phyloP scores from a whole-genome alignment of 2,113 vertebrate genomes.

The Corvus cornix region DNA sequence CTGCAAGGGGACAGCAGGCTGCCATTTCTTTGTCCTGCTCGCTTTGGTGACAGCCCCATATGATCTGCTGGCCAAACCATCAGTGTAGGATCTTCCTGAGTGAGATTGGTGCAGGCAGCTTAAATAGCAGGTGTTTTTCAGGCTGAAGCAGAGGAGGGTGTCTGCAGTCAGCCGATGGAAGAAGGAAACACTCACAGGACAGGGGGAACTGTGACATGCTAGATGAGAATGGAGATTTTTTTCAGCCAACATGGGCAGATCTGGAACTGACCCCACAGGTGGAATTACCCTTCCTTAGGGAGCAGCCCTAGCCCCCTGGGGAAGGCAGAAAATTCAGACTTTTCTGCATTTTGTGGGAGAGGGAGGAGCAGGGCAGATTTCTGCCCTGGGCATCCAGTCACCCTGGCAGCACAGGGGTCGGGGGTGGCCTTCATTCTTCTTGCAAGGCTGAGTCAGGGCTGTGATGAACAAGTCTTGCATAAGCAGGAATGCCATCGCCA shows the following conservation, averaged over 20 bases:
- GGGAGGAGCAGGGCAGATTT: constrained; percentile 17
- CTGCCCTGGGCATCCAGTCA: background rate
- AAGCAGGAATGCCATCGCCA: constrained; percentile 40
- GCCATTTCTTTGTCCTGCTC: background rate
- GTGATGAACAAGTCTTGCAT: constrained; percentile 47
- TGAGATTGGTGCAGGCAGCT: background rate
- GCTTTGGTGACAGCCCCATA: background rate
- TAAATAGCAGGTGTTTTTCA: background rate
- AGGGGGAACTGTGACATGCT: background rate
- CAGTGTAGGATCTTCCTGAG: background rate
- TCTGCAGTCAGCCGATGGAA: rapidly evolving
- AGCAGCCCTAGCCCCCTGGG: background rate
- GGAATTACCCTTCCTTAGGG: background rate
- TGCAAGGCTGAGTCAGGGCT: constrained; percentile 36
- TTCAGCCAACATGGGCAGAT: background rate
- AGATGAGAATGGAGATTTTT: background rate
- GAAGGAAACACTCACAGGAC: background rate
- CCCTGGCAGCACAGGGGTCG: constrained; percentile 12
- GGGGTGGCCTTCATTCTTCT: constrained; percentile 36
- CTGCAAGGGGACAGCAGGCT: background rate
- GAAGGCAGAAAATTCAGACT: constrained; percentile 11
- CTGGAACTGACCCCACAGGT: background rate
- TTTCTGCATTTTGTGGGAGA: constrained; percentile 9
- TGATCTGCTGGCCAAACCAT: background rate
- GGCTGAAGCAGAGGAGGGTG: rapidly evolving